Evolutionary conservation across 2,888 invertebrate genomes (phyloP).

Genomic region (Pelosia muscerda): DNA sequence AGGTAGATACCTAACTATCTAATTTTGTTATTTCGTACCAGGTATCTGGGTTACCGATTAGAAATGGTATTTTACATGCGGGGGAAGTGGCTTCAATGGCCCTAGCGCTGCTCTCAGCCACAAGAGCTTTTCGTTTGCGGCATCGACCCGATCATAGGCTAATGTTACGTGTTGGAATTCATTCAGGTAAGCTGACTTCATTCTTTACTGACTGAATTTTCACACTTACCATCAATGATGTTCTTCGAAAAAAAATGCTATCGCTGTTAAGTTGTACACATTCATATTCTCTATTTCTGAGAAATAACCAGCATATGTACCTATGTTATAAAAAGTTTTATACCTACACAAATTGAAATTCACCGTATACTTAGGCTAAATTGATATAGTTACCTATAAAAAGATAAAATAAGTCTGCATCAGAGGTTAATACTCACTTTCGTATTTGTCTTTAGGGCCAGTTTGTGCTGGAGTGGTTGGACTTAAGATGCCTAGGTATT

Average conservation of each 20-base stretch:
- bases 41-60: slow-evolving; percentile 95
- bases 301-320: too few relatives aligned
- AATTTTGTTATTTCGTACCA: slow-evolving; percentile 57
- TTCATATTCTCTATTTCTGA: too few relatives aligned
- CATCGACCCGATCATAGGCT: slow-evolving; percentile 95
- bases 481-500: slow-evolving; percentile 97
- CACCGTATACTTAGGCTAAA: too few relatives aligned
- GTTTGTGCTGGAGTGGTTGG: slow-evolving; percentile 98
- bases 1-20: not conserved
- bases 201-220: too few relatives aligned
- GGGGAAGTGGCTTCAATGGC: slow-evolving; percentile 98
- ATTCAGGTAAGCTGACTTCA: slow-evolving; percentile 88
- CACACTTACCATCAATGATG: too few relatives aligned
- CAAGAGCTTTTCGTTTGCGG: slow-evolving; percentile 94
- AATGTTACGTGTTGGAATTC: slow-evolving; percentile 95
- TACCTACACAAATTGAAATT: too few relatives aligned
- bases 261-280: too few relatives aligned
- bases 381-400: too few relatives aligned
- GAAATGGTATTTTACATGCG: slow-evolving; percentile 96
- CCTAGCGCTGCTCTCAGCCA: slow-evolving; percentile 92
- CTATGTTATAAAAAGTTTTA: too few relatives aligned
- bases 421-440: not conserved
- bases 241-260: too few relatives aligned
- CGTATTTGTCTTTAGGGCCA: slow-evolving; percentile 87
- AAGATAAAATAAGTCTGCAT: not conserved